A percentile compares a stretch with the other conserved stretches of the same genome.
phyloP scores from a whole-genome alignment of 2,797 vertebrate species.

The Ptychadena robeensis region DNA sequence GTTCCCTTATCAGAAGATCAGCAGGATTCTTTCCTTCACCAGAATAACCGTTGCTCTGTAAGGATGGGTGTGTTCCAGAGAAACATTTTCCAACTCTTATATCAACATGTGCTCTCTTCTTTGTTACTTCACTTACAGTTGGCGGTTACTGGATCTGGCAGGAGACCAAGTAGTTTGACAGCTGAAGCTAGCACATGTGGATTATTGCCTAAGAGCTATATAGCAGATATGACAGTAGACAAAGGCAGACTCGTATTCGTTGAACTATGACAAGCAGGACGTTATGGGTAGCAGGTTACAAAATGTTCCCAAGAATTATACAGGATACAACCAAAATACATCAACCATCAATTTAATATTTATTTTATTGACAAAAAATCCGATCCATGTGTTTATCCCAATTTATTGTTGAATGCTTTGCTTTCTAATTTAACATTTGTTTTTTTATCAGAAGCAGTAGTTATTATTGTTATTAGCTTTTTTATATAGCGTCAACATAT shows the following conservation, averaged over 20 bases:
- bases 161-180: constrained; percentile 42
- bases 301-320: constrained; percentile 10
- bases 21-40: constrained; percentile 35
- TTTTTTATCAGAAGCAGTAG: no score
- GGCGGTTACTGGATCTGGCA: constrained; percentile 53
- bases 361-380: not conserved
- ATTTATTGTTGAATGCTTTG: not conserved
- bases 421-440: no score
- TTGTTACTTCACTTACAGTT: constrained; percentile 52
- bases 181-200: constrained; percentile 59
- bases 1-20: constrained; percentile 23
- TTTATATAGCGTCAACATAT: no score
- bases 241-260: constrained; percentile 42
- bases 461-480: no score
- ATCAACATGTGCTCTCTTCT: constrained; percentile 56
- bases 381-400: not conserved
- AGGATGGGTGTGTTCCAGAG: constrained; percentile 53
- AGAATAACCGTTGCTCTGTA: constrained; percentile 51
- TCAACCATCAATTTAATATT: not conserved
- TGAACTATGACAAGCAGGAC: constrained; percentile 30
- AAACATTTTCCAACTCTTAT: constrained; percentile 50
- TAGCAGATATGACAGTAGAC: constrained; percentile 51
- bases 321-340: not conserved
- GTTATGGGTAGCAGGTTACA: constrained; percentile 40
- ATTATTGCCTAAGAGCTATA: constrained; percentile 53